Evolutionary conservation across 2,888 invertebrate genomes (phyloP), one percentile per base, ranked within the genome.

Genomic region (Philopedon plagiatum): DNA sequence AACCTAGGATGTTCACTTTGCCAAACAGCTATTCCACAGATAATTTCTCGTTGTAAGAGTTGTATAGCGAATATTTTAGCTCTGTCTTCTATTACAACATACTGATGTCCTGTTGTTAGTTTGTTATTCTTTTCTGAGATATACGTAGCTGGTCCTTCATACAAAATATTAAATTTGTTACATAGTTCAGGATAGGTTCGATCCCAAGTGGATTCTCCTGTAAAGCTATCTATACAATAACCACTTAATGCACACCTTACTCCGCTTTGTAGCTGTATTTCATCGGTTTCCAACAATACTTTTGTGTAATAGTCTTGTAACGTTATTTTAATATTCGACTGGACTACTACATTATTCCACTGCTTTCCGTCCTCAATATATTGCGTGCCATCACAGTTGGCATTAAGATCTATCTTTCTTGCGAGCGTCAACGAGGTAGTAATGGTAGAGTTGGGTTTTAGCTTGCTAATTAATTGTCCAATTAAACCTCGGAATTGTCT

Each of bases 191-290:
- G 26, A 5, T n/a, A 2, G 2, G 9, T 15, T 41, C 15, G 26
- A 15, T 60, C 41, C 46, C 46, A 61, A 9, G 49, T 49, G 9
- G 46, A 23, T 13, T 44, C 44, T 23, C 61, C 61, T 11, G 13
- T 44, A 11, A 32, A 29, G 9, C 15, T 32, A 37, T 61, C 61
- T 23, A 23, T 26, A 11, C 61, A 61, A 13, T 60, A 18, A 11
- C 60, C 58, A 3, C 39, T 19, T n/a, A 58, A 39, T 19, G 1
- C 18, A 32, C 32, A 61, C 8, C 21, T 21, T 26, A 46, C 29
- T 7, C 44, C 32, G 29, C 46, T 61, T 44, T 13, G 13, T 11
- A 61, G 11, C 18, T 44, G 18, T 4, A 61, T 61, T 26, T 61
- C 61, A 49, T 61, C 46, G 4, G 7, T 15, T 9, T 49, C 61